Percentiles rank a stretch among this genome's conserved stretches.
Evolutionary conservation across 2,797 vertebrate species (phyloP).

Genomic region (Lindbergichthys nudifrons): DNA sequence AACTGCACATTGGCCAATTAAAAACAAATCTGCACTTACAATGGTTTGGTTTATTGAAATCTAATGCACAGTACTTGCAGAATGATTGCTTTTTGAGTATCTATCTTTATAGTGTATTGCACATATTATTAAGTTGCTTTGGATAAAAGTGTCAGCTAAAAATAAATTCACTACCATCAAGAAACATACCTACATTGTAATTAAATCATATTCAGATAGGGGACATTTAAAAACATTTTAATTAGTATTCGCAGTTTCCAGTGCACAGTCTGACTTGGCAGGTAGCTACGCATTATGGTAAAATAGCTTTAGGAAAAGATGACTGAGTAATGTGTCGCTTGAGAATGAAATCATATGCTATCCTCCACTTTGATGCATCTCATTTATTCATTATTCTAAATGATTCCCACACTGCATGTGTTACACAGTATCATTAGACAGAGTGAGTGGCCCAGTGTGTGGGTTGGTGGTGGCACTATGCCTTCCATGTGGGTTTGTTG

Average conservation of each 20-base stretch:
- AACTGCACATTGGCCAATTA: too few species aligned
- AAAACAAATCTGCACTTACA: too few species aligned
- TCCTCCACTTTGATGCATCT: conserved; percentile 13
- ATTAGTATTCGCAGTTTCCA: background rate
- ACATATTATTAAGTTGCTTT: too few species aligned
- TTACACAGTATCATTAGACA: conserved; percentile 11
- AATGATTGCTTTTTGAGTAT: too few species aligned
- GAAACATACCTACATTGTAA: background rate
- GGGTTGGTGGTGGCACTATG: conserved; percentile 19
- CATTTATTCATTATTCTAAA: conserved; percentile 29
- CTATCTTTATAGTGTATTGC: too few species aligned
- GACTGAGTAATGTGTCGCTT: background rate
- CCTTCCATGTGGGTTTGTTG: conserved; percentile 2
- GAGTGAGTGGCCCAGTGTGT: conserved; percentile 6
- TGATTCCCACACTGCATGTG: conserved; percentile 1
- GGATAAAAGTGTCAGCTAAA: too few species aligned
- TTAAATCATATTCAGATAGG: background rate
- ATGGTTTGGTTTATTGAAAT: too few species aligned
- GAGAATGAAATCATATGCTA: conserved; percentile 8
- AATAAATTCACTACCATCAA: background rate
- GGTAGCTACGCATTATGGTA: background rate
- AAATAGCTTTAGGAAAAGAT: background rate
- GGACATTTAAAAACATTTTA: background rate
- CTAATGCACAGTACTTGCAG: too few species aligned
- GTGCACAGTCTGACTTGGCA: background rate